Evolutionary conservation across 2,888 invertebrate genomes (phyloP).

Genomic region (Mythimna albipuncta): DNA sequence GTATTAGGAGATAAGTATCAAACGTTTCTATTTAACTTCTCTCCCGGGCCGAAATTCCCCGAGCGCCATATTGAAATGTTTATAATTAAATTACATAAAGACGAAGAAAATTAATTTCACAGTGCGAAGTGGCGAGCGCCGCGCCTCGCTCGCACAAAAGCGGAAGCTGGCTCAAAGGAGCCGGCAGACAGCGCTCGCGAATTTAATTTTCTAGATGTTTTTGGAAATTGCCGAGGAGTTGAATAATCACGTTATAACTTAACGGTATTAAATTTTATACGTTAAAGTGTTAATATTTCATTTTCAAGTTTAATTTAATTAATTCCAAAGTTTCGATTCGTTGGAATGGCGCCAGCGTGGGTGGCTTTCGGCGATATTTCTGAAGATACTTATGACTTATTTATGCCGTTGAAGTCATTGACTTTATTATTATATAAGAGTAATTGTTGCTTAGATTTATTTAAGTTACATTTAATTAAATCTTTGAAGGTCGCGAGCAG

Average conservation of each 20-base stretch:
- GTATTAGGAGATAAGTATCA: slow-evolving; percentile 90
- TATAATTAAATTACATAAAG: slow-evolving; percentile 91
- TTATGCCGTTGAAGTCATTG: slow-evolving; percentile 15
- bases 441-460: background rate
- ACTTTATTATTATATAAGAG: background rate
- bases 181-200: slow-evolving; percentile 81
- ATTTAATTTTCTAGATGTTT: slow-evolving; percentile 90
- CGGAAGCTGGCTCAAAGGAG: slow-evolving; percentile 84
- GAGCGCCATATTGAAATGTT: slow-evolving; percentile 91
- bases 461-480: background rate
- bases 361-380: slow-evolving; percentile 73
- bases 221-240: slow-evolving; percentile 88
- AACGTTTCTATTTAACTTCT: slow-evolving; percentile 91
- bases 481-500: background rate
- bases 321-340: slow-evolving; percentile 86
- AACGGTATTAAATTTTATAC: slow-evolving; percentile 90
- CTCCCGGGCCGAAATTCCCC: slow-evolving; percentile 88
- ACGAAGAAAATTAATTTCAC: slow-evolving; percentile 91
- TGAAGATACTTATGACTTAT: slow-evolving; percentile 64
- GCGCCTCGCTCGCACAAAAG: slow-evolving; percentile 79
- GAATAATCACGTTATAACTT: slow-evolving; percentile 91
- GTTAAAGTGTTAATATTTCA: slow-evolving; percentile 91
- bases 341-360: slow-evolving; percentile 69
- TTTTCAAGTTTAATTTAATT: slow-evolving; percentile 91
- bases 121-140: slow-evolving; percentile 88